Percentiles rank a stretch among this genome's conserved stretches.
These are phyloP conservation scores for Drosophila diplacantha DNA, from an alignment of 2,888 invertebrate species.

Conservation along the genomic window DNA sequence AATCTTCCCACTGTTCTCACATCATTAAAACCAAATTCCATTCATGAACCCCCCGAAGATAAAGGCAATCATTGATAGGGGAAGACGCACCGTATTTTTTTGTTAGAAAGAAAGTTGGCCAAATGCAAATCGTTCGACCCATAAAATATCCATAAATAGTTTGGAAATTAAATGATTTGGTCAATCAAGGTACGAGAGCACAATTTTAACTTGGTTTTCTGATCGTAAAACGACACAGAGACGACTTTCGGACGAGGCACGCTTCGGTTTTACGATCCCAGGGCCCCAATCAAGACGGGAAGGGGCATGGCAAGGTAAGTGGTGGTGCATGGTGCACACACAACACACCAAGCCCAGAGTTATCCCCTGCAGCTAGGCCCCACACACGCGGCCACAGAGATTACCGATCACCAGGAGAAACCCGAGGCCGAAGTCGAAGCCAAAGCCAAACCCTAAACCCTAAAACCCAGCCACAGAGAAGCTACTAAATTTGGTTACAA, in stretches of 20 bases:
- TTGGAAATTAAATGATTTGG: constrained; percentile 33
- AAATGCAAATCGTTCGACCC: constrained; percentile 37
- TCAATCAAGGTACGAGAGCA: constrained; percentile 33
- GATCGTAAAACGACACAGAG: constrained; percentile 24
- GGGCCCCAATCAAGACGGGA: constrained; percentile 27
- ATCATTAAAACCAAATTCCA: constrained; percentile 32
- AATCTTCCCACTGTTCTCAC: constrained; percentile 25
- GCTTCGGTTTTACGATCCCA: constrained; percentile 36
- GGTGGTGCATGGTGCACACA: not conserved
- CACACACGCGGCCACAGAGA: constrained; percentile 19
- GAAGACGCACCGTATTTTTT: not conserved
- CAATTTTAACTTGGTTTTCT: constrained; percentile 7
- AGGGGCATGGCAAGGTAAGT: constrained; percentile 14
- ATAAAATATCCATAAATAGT: constrained; percentile 45
- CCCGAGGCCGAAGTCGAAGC: not conserved
- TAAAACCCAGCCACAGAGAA: constrained; percentile 13
- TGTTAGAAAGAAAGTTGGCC: constrained; percentile 39
- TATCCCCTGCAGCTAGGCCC: constrained; percentile 36
- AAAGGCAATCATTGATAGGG: constrained; percentile 5
- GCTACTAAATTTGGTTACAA: constrained; percentile 31
- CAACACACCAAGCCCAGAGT: constrained; percentile 4
- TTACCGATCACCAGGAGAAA: constrained; percentile 8
- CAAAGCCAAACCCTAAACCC: not conserved
- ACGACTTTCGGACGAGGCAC: constrained; percentile 20
- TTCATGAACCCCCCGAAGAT: constrained; percentile 9